Evolutionary conservation across 2,113 vertebrate species (phyloP).

Genomic region (Oncorhynchus tshawytscha): DNA sequence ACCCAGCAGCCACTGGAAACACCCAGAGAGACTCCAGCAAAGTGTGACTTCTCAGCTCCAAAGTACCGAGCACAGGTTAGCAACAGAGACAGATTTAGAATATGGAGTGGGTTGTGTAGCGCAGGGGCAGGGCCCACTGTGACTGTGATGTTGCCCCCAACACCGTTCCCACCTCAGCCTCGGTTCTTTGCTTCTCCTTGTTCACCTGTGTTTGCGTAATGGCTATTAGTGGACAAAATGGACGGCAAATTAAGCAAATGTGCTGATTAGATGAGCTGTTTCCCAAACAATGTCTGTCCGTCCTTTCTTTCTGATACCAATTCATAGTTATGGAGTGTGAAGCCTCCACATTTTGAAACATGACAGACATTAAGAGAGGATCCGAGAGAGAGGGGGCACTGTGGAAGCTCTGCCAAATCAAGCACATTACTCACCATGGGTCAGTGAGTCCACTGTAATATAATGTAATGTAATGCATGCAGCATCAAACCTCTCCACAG

Average conservation of each 20-base stretch:
- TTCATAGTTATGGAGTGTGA: slow-evolving; percentile 35
- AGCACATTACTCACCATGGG: slow-evolving; percentile 28
- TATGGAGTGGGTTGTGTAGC: slow-evolving; percentile 36
- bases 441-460: slow-evolving; percentile 9
- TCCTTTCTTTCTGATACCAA: slow-evolving; percentile 6
- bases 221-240: slow-evolving; percentile 35
- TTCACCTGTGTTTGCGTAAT: slow-evolving; percentile 12
- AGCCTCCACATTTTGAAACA: slow-evolving; percentile 30
- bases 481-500: slow-evolving; percentile 14
- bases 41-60: slow-evolving; percentile 19
- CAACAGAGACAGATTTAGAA: slow-evolving; percentile 52
- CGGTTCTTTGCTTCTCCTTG: slow-evolving; percentile 1
- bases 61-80: slow-evolving; percentile 34
- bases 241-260: slow-evolving; percentile 47
- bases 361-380: slow-evolving; percentile 35
- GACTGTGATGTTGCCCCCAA: neutral
- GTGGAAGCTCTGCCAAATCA: slow-evolving; percentile 17
- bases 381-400: slow-evolving; percentile 26
- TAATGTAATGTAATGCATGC: slow-evolving; percentile 6
- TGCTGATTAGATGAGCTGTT: slow-evolving; percentile 14
- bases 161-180: slow-evolving; percentile 10
- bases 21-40: neutral
- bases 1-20: slow-evolving; percentile 28
- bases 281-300: slow-evolving; percentile 19
- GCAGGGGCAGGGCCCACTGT: slow-evolving; percentile 16